Percentiles rank a stretch among this genome's conserved stretches.
These are phyloP conservation scores for Lissocephala sabroskyi DNA, from an alignment of 2,888 invertebrate genomes.

Conservation along the genomic window DNA sequence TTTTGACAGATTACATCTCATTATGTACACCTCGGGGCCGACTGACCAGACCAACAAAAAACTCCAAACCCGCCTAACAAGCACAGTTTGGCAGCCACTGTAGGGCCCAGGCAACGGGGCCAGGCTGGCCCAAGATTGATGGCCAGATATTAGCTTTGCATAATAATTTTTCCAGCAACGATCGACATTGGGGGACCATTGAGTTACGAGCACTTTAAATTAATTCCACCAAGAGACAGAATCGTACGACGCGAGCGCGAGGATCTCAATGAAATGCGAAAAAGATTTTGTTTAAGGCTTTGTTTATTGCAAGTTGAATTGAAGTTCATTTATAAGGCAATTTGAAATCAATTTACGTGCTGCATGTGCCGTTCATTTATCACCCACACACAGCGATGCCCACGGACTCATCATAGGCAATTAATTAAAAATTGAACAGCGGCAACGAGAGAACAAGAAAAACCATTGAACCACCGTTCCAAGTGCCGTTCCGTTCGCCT, in stretches of 20 bases:
- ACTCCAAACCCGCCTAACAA: slow-evolving; percentile 33
- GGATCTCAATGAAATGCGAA: too few relatives aligned
- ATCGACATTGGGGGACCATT: slow-evolving; percentile 27
- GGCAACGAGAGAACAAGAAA: background rate
- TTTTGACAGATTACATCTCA: slow-evolving; percentile 71
- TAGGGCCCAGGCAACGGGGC: background rate
- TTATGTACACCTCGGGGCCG: slow-evolving; percentile 67
- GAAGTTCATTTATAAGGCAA: slow-evolving; percentile 60
- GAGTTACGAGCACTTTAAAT: slow-evolving; percentile 56
- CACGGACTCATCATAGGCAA: slow-evolving; percentile 64
- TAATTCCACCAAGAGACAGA: too few relatives aligned
- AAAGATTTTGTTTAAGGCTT: slow-evolving; percentile 7
- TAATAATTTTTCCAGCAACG: slow-evolving; percentile 23
- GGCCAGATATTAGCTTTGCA: slow-evolving; percentile 51
- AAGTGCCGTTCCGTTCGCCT: slow-evolving; percentile 13
- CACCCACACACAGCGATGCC: too few relatives aligned
- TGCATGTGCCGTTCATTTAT: slow-evolving; percentile 64
- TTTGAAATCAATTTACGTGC: slow-evolving; percentile 64
- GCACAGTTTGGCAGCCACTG: slow-evolving; percentile 39
- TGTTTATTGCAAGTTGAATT: slow-evolving; percentile 50
- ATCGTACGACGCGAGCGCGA: background rate
- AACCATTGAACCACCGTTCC: slow-evolving; percentile 12
- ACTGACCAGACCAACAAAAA: slow-evolving; percentile 16
- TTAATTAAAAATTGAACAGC: slow-evolving; percentile 51
- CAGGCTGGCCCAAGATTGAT: slow-evolving; percentile 43